These are phyloP conservation scores for Iguana delicatissima DNA, from an alignment of 2,797 vertebrate species.

Conservation along the genomic window DNA sequence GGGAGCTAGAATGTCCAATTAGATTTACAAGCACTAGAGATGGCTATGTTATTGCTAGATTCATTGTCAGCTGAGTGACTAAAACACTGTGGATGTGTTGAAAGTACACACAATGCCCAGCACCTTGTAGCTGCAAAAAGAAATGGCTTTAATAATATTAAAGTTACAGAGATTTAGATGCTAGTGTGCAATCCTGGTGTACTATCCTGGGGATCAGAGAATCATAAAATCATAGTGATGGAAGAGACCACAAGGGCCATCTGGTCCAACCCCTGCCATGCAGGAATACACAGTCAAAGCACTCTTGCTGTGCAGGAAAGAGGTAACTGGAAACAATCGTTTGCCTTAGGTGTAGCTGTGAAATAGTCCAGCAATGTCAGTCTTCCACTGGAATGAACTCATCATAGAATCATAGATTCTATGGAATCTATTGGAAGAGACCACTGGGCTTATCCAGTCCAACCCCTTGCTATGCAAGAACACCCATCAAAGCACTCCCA, in stretches of 20 bases:
- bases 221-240: too few species aligned
- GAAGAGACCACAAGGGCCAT: too few species aligned
- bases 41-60: conserved; percentile 56
- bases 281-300: too few species aligned
- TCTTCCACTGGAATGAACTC: background rate
- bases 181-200: background rate
- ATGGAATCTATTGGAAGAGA: too few species aligned
- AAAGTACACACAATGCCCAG: conserved; percentile 10
- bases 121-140: conserved; percentile 16
- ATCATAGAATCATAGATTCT: background rate
- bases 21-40: conserved; percentile 33
- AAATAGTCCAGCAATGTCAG: background rate
- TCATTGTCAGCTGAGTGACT: background rate
- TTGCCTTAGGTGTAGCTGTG: background rate
- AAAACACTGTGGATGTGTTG: conserved; percentile 7
- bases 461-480: too few species aligned
- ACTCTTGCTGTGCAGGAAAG: too few species aligned
- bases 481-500: too few species aligned
- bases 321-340: background rate
- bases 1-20: background rate
- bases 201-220: too few species aligned
- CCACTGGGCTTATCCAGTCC: too few species aligned
- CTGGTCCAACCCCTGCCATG: too few species aligned
- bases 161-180: background rate
- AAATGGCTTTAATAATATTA: conserved; percentile 7